Evolutionary conservation across 2,113 vertebrate species (phyloP).

Genomic region (Danio rerio): GRCz12tu NC_133176.1:20216001-20216500

Average conservation of each 20-base stretch:
- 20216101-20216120: slow-evolving; percentile 90
- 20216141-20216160: slow-evolving; percentile 22
- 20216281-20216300: too few relatives aligned
- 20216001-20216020: slow-evolving; percentile 8
- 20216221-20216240: neutral
- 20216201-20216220: neutral
- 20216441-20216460: too few relatives aligned
- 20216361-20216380: too few relatives aligned
- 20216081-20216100: slow-evolving; percentile 93
- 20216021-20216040: slow-evolving; percentile 82
- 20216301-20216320: too few relatives aligned
- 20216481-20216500: too few relatives aligned
- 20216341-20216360: too few relatives aligned
- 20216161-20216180: slow-evolving; percentile 32
- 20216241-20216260: neutral
- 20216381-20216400: too few relatives aligned
- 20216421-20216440: too few relatives aligned
- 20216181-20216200: neutral
- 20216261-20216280: neutral
- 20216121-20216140: slow-evolving; percentile 78
- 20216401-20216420: too few relatives aligned
- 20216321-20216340: too few relatives aligned
- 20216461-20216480: too few relatives aligned
- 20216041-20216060: slow-evolving; percentile 92
- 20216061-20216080: slow-evolving; percentile 88